Evolutionary conservation across 2,888 invertebrate genomes (phyloP).

Genomic region (Laspeyria flexula): DNA sequence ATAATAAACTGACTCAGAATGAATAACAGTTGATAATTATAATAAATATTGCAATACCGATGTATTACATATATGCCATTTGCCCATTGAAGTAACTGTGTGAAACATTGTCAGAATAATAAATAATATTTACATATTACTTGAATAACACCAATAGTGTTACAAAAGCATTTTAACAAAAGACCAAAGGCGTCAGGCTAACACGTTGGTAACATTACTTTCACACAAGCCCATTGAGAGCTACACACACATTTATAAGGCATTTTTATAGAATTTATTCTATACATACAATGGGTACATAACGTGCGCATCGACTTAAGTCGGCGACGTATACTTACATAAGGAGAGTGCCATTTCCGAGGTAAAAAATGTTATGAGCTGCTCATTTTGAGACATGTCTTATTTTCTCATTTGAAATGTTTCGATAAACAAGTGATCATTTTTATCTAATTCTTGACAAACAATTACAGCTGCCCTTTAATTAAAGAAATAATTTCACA

Average conservation of each 20-base stretch:
- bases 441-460: not conserved
- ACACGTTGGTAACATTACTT: constrained; percentile 57
- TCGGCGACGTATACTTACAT: constrained; percentile 46
- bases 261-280: constrained; percentile 62
- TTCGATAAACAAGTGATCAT: constrained; percentile 10
- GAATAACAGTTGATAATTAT: too few species aligned
- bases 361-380: constrained; percentile 50
- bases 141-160: not conserved
- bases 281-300: constrained; percentile 47
- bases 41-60: too few species aligned
- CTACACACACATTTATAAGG: constrained; percentile 67
- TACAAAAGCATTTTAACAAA: constrained; percentile 30
- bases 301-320: constrained; percentile 34
- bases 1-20: too few species aligned
- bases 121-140: too few species aligned
- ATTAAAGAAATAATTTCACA: not conserved
- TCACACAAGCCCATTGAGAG: constrained; percentile 42
- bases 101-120: too few species aligned
- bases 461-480: not conserved
- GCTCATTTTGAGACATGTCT: constrained; percentile 40
- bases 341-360: constrained; percentile 48
- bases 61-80: too few species aligned
- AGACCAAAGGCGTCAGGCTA: constrained; percentile 24
- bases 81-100: too few species aligned
- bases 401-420: constrained; percentile 15